Evolutionary conservation across 1,140 invertebrate species (phyloP).

Genomic region (Sesamia nonagrioides): DNA sequence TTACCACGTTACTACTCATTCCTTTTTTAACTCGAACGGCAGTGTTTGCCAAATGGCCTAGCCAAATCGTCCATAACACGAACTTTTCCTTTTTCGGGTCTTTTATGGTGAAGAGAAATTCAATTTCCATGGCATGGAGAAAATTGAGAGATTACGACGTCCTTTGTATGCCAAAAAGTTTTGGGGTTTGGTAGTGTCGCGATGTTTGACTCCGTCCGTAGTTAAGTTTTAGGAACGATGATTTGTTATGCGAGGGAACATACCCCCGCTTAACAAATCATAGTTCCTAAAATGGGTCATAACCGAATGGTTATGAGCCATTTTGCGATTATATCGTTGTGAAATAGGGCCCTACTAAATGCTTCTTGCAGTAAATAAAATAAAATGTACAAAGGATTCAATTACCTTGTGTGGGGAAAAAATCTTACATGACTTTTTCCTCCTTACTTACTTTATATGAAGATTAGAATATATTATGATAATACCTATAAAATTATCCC

Average conservation of each 20-base stretch:
- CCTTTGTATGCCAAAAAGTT: conserved; percentile 37
- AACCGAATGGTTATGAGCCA: background rate
- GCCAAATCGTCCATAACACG: conserved; percentile 65
- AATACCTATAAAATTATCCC: no score
- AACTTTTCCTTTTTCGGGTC: conserved; percentile 60
- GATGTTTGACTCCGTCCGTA: conserved; percentile 9
- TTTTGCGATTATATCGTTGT: background rate
- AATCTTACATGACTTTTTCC: no score
- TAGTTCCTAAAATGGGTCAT: no score
- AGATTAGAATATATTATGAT: no score
- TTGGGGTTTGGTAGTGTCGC: conserved; percentile 9
- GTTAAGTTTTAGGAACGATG: conserved; percentile 38
- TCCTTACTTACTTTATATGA: no score
- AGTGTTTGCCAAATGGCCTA: conserved; percentile 64
- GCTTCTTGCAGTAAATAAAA: no score
- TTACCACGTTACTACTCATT: conserved; percentile 57
- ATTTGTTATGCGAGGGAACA: background rate
- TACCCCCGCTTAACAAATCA: no score
- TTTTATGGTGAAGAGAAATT: conserved; percentile 59
- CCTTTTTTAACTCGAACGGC: conserved; percentile 57
- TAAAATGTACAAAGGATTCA: no score
- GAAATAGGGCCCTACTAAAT: background rate
- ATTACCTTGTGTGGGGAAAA: no score
- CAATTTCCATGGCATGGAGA: conserved; percentile 65
- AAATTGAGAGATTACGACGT: conserved; percentile 40